Conservation (phyloP, 2,797 vertebrate species). For the Carduelis carduelis region DNA sequence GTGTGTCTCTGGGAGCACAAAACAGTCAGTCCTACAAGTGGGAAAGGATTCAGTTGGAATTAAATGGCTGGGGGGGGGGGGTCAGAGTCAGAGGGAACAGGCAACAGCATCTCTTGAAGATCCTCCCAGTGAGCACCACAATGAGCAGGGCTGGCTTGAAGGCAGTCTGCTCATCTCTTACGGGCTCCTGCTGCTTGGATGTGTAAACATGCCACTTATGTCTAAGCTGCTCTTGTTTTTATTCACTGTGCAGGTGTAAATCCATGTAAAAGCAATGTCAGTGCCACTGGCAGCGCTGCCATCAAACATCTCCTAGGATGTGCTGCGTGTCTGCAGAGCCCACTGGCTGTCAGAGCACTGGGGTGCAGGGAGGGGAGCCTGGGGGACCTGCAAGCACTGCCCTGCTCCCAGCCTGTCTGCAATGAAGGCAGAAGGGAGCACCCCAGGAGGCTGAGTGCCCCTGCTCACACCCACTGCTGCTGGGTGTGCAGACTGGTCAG, state of each 20-base stretch:
- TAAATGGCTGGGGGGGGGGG: background rate
- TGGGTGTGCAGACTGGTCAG: fast-evolving
- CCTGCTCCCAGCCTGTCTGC: background rate
- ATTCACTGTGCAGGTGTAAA: background rate
- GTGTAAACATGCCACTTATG: background rate
- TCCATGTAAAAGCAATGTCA: background rate
- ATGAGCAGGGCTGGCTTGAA: background rate
- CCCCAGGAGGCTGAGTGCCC: background rate
- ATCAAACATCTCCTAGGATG: background rate
- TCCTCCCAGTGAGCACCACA: background rate
- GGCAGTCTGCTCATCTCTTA: background rate
- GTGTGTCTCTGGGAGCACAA: background rate
- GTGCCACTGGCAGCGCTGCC: background rate
- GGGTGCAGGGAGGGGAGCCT: fast-evolving
- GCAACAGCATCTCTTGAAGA: background rate
- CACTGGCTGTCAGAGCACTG: background rate
- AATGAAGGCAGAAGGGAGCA: background rate
- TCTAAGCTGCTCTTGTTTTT: background rate
- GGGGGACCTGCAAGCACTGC: background rate
- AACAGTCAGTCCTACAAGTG: background rate
- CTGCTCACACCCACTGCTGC: background rate
- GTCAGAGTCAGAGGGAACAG: background rate
- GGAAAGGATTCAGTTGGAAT: background rate
- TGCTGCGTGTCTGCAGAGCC: background rate
- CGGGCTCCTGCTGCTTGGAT: background rate